Conservation (phyloP, 2,888 invertebrate species). For the Coleophora deauratella region DNA sequence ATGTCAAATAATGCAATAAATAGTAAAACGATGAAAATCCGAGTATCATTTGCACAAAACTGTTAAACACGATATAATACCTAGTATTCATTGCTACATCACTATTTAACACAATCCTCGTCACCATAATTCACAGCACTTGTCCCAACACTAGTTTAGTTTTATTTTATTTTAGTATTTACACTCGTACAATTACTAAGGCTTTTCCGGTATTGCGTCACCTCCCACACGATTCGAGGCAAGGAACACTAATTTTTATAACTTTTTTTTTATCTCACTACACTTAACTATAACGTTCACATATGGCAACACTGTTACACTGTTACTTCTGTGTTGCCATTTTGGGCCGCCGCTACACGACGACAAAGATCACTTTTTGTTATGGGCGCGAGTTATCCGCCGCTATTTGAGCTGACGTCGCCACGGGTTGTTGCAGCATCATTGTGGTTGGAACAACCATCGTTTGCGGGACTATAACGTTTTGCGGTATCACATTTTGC, state of each 20-base stretch:
- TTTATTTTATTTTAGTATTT: too few relatives aligned
- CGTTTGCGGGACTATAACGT: slow-evolving; percentile 17
- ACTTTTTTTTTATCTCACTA: slow-evolving; percentile 23
- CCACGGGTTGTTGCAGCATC: background rate
- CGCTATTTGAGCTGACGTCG: background rate
- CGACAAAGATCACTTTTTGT: slow-evolving; percentile 51
- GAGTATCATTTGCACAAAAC: slow-evolving; percentile 57
- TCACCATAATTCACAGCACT: slow-evolving; percentile 53
- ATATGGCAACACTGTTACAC: background rate
- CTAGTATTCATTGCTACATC: slow-evolving; percentile 32
- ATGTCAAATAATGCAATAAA: too few relatives aligned
- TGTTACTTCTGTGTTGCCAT: slow-evolving; percentile 14
- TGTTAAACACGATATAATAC: slow-evolving; percentile 23
- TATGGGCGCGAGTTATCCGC: slow-evolving; percentile 41
- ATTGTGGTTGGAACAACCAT: background rate
- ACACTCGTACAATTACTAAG: slow-evolving; percentile 61
- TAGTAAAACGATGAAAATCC: background rate
- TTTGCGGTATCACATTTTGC: slow-evolving; percentile 10
- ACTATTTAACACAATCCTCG: slow-evolving; percentile 42
- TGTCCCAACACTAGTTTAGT: slow-evolving; percentile 33
- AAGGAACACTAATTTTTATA: slow-evolving; percentile 11
- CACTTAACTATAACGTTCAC: slow-evolving; percentile 6
- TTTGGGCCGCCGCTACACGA: slow-evolving; percentile 37
- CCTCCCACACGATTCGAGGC: slow-evolving; percentile 28
- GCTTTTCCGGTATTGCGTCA: slow-evolving; percentile 45